Percentiles rank a stretch among this genome's conserved stretches.
These are phyloP conservation scores for Bombus turneri DNA, from an alignment of 1,140 invertebrate genomes.

Conservation along the genomic window DNA sequence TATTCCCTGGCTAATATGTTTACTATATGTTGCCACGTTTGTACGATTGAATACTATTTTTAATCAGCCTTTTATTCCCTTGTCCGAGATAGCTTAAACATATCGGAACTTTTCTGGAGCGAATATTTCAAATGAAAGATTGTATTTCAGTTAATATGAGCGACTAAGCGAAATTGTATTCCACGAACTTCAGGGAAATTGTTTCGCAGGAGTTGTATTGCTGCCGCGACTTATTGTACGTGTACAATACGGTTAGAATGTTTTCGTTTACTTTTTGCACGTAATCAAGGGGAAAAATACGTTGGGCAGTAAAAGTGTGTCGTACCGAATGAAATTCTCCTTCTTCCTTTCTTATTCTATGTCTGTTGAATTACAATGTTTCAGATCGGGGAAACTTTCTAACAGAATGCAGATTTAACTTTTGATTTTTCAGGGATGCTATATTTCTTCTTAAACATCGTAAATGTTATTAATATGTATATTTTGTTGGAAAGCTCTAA, in stretches of 20 bases:
- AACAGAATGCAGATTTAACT: neutral
- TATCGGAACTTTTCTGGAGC: neutral
- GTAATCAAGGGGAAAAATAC: neutral
- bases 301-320: neutral
- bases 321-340: neutral
- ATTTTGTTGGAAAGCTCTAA: neutral
- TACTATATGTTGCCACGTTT: neutral
- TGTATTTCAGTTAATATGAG: slow-evolving; percentile 2
- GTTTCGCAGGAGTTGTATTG: too few species aligned
- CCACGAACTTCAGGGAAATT: neutral
- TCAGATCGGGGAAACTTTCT: neutral
- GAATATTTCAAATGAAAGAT: slow-evolving; percentile 14
- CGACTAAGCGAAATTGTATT: neutral
- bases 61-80: slow-evolving; percentile 12
- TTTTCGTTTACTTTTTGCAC: neutral
- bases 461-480: neutral
- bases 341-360: neutral
- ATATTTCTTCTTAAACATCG: neutral
- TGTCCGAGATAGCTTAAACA: slow-evolving; percentile 4
- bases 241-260: neutral
- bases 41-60: slow-evolving; percentile 1
- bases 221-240: neutral
- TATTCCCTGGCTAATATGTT: too few species aligned
- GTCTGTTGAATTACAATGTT: neutral
- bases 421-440: neutral